Evolutionary conservation across 2,888 invertebrate species (phyloP).

Genomic region (Eupithecia inturbata): DNA sequence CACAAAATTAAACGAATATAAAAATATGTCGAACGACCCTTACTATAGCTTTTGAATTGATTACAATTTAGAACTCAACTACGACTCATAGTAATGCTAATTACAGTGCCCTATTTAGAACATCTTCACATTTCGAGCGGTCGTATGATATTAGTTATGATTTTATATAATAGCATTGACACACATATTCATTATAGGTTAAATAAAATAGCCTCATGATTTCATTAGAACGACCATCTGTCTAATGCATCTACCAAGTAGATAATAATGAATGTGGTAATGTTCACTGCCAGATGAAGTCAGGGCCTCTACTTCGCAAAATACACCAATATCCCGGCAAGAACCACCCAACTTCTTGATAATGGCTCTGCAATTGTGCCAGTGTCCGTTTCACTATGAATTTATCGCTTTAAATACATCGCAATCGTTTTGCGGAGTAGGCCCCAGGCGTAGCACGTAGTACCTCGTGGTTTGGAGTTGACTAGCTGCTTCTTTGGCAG

Average conservation of each 20-base stretch:
- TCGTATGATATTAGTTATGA: neutral
- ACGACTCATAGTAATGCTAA: neutral
- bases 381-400: neutral
- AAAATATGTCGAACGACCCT: neutral
- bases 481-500: slow-evolving; percentile 18
- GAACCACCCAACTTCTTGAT: neutral
- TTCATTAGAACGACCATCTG: slow-evolving; percentile 36
- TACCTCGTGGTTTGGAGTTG: slow-evolving; percentile 18
- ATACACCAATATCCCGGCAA: neutral
- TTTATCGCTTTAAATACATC: neutral
- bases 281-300: neutral
- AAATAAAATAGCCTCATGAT: neutral
- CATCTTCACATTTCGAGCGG: neutral
- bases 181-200: neutral
- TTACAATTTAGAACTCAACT: neutral
- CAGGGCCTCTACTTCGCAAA: slow-evolving; percentile 2
- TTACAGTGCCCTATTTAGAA: neutral
- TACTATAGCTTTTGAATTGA: neutral
- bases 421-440: neutral
- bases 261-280: slow-evolving; percentile 16
- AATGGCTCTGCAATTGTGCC: neutral
- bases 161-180: neutral
- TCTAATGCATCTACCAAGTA: slow-evolving; percentile 16
- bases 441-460: slow-evolving; percentile 5
- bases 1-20: neutral